A percentile compares a stretch with the other conserved stretches of the same genome.
Conservation (phyloP, 2,888 invertebrate genomes). For the Napeogenes inachia region DNA sequence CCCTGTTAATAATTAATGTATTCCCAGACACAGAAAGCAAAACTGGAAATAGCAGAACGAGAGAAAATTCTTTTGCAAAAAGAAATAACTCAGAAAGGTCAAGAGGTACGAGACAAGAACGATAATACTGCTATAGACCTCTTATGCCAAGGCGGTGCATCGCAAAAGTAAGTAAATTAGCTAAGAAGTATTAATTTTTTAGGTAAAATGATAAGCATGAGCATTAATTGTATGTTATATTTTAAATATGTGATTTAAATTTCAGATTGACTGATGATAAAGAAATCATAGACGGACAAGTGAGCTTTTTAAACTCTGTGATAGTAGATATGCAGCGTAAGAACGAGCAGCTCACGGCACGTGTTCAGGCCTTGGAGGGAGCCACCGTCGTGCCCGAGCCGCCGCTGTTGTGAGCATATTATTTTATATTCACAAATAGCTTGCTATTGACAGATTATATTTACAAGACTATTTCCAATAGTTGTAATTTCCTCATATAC, state of each 20-base stretch:
- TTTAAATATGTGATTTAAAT: constrained; percentile 9
- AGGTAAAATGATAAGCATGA: not conserved
- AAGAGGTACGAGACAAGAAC: constrained; percentile 58
- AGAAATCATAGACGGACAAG: constrained; percentile 82
- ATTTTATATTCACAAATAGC: too few relatives aligned
- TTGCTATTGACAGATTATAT: too few relatives aligned
- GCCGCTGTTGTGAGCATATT: constrained; percentile 50
- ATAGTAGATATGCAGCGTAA: constrained; percentile 97
- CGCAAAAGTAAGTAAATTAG: constrained; percentile 47
- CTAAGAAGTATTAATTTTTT: constrained; percentile 7
- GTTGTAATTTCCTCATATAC: too few relatives aligned
- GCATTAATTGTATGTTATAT: not conserved
- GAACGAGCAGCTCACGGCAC: constrained; percentile 88
- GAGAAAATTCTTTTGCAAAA: constrained; percentile 62
- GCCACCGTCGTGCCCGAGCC: constrained; percentile 59
- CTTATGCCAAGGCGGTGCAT: constrained; percentile 55
- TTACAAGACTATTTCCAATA: too few relatives aligned
- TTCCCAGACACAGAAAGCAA: constrained; percentile 56
- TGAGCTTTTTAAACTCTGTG: constrained; percentile 96
- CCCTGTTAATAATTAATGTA: constrained; percentile 11
- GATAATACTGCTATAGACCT: constrained; percentile 53
- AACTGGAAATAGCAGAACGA: constrained; percentile 60
- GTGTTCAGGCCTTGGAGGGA: constrained; percentile 88
- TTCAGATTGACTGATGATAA: constrained; percentile 76
- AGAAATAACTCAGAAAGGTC: constrained; percentile 47